Base-by-base conservation (phyloP, 1,140 invertebrate genomes). In the Plectrocnemia conspersa region DNA sequence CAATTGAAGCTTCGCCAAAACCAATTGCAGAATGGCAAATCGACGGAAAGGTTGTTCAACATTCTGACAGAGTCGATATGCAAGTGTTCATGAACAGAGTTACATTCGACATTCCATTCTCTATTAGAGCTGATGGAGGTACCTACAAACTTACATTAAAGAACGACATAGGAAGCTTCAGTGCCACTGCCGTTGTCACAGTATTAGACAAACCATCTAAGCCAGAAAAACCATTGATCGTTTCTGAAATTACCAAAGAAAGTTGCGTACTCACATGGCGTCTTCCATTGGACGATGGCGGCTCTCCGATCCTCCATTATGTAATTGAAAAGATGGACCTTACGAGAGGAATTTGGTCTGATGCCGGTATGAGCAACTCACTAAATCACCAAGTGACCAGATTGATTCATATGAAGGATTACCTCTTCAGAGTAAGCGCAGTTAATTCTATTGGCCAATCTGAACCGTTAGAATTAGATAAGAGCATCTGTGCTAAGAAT, bases 241-340 rank as follows among this genome's bases (percentile, higher is more conserved):
- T 95, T 3, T 81, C 79, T 25, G 86, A 89, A 62, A 82, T 97
- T 10, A 93, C 89, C 0, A 93, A 93, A 66, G 92, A 97, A 64
- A 88, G 89, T 61, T 92, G 91, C 56, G 83, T 86, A 33, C 69
- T 97, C 21, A 75, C 84, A 24, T 93, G 92, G 92, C 83, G 83
- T 64, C 69, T 83, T 57, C 89, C 94, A 21, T 75, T 83, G 36
- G 90, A 94, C 65, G 91, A 94, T 70, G 93, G 94, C 57, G 94
- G 93, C 25, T 89, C 87, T 47, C 91, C 93, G 10, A 95, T 97
- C 65, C 73, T 93, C n/a, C 93, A 97, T 68, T 99, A 98, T 65
- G 78, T 97, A 23, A 82, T 98, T 52, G 95, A 99, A 69, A 98
- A 98, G 74, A 97, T 97, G 91, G 96, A 98, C 65, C 79, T 93